Evolutionary conservation across 1,140 invertebrate species (phyloP), one percentile per base, ranked within the genome.

Genomic region (Drosophila lini): DNA sequence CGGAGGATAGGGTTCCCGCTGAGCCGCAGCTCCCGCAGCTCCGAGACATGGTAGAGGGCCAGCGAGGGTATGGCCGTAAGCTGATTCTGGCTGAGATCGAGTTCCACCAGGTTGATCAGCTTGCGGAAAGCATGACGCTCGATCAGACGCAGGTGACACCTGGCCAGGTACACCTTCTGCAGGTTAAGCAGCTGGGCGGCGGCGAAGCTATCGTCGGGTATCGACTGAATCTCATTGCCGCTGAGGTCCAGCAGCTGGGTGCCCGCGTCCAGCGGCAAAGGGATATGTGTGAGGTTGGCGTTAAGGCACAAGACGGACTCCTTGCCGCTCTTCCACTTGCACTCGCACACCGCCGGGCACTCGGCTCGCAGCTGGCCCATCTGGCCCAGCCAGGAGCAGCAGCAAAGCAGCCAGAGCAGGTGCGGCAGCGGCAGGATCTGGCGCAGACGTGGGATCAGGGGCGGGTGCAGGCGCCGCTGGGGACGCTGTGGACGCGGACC

Each of bases 251-350:
- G 93, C 38, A 97, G 94, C 92, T 97, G 96, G 8, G 96, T 97
- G 42, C 95, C 96, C 44, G 94, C 93, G 80, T 96, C 95, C 41
- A 97, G 93, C 53, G 94, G 94, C 19, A 92, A 88, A 6, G 96
- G 96, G 44, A 97, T 94, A 71, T 93, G 93, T 50, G 94, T 94
- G 56, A 97, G 93, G 80, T 96, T 96, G 59, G 95, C 95, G 85
- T 94, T 94, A 58, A 94, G 93, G 93, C 96, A 97, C 67, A 96
- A 94, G 44, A 96, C 96, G 32, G 96, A 96, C 92, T 97, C 96
- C 92, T 97, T 97, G 73, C 96, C 96, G 84, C 95, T 95, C 90
- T 96, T 96, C 97, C 97, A 97, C 92, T 96, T 97, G 93, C 96
- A 97, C 91, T 96, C 95, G 93, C 96, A 97, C 70, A 95, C 93